Evolutionary conservation across 2,888 invertebrate species (phyloP), one percentile per base, ranked within the genome.

Genomic region (Nycteola revayana): DNA sequence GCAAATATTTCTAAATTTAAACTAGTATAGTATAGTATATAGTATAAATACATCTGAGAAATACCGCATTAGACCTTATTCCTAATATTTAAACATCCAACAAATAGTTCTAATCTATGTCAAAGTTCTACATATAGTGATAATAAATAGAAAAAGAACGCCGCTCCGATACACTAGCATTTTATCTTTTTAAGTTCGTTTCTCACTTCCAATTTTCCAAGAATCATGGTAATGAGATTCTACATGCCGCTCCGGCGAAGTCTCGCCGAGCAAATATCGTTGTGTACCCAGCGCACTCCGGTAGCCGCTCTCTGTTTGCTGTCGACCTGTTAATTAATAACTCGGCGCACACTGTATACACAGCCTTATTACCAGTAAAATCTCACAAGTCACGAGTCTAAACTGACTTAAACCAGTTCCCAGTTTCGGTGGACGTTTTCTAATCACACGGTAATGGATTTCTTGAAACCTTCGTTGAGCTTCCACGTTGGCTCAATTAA

Each of bases 271-370:
- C 69, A 83, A 87, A 87, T 66, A 76, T 42, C 49, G 56, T 66
- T 88, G 86, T 87, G 78, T 87, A 60, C 79, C 51, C 35, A 84
- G 87, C 82, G 85, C 85, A 80, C 75, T 62, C 75, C 87, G 63
- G 87, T 86, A 88, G 87, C 87, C 72, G 69, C 74, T 67, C 72
- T 70, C 78, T 87, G 83, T 87, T 88, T 88, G 78, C 85, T 86
- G 87, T 87, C 87, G 85, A 88, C 81, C 82, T 86, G 87, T 81
- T 88, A 88, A 88, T 88, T 88, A 88, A 88, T 87, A 87, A 88
- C 86, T 70, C 84, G 83, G 73, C 72, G 82, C 67, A 67, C 75
- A 66, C 65, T 86, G 84, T 86, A 71, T 86, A 81, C 87, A 82
- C 84, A 83, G 83, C 86, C 87, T 88, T 88, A 88, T 88, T 88